Evolutionary conservation across 2,888 invertebrate genomes (phyloP), one percentile per base, ranked within the genome.

Genomic region (Sinhomidia bicolor): DNA sequence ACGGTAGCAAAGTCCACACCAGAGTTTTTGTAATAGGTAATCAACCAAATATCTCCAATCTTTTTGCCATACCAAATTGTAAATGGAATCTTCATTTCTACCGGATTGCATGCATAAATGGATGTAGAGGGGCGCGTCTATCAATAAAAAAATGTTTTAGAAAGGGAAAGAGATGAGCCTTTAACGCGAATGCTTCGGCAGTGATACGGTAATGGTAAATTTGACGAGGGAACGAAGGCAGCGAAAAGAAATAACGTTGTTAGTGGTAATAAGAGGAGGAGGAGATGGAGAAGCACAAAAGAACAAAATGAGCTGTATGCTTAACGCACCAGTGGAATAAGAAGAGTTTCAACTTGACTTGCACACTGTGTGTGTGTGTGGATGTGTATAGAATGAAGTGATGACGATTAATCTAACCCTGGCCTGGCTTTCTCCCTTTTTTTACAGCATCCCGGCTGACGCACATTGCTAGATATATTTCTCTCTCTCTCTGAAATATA

Each of bases 361-460:
- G 36, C 20, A 26, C 51, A 74, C 20, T 20, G 1, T 68, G 68
- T 32, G n/a, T 68, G 26, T 23, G 26, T 2, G 23, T 44, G 17
- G 36, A 36, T 71, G 17, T 51, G 83, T 12, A 29, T 47, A 47
- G 47, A 41, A 62, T 23, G 51, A 20, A 74, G 36, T 87, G 74
- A 82, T 79, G 81, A 82, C 80, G 80, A 74, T 47, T 74, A 82
- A 87, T 47, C 26, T 87, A 87, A 60, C 81, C 86, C 86, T 86
- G 86, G 87, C 87, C 87, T 32, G 76, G 87, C 80, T 80, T 81
- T 86, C 60, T 60, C 47, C 41, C 23, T 26, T 12, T 54, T 54
- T 87, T 68, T 71, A 47, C 47, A 78, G 57, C 79, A 78, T 68
- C 85, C 44, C 65, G 36, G n/a, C 36, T 85, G 85, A 85, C 85